Percentiles rank a stretch among this genome's conserved stretches.
These are phyloP conservation scores for Acrobasis suavella DNA, from an alignment of 2,888 invertebrate genomes.

Conservation along the genomic window DNA sequence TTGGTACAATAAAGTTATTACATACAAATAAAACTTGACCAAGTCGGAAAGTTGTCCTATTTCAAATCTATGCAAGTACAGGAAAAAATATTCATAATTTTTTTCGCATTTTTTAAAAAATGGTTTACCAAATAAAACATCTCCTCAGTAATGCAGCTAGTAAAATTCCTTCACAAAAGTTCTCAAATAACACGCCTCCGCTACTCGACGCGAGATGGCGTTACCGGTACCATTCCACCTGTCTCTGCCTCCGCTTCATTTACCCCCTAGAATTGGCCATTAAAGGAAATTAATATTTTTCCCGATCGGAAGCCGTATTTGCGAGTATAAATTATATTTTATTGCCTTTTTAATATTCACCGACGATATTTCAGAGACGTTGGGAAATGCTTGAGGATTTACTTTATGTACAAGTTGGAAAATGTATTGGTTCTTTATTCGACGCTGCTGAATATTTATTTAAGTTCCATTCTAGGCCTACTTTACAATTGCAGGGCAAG, in stretches of 20 bases:
- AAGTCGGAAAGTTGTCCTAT: no score
- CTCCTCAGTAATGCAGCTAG: no score
- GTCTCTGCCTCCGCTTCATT: slow-evolving; percentile 1
- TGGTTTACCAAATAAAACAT: no score
- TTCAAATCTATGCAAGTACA: no score
- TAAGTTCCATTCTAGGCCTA: no score
- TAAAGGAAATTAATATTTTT: slow-evolving; percentile 38
- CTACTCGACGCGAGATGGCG: slow-evolving; percentile 73
- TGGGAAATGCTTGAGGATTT: slow-evolving; percentile 26
- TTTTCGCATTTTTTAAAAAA: no score
- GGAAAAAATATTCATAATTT: no score
- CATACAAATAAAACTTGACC: no score
- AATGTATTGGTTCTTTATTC: background rate
- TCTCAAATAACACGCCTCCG: slow-evolving; percentile 34
- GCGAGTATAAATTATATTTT: slow-evolving; percentile 43
- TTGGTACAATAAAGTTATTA: no score
- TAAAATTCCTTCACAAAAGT: no score
- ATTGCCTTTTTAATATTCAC: slow-evolving; percentile 36
- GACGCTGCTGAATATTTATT: background rate
- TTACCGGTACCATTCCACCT: slow-evolving; percentile 36
- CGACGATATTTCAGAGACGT: slow-evolving; percentile 25
- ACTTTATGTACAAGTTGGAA: slow-evolving; percentile 1
- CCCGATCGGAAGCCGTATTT: slow-evolving; percentile 34
- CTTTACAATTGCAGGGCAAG: no score
- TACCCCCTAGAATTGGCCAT: slow-evolving; percentile 24